Evolutionary conservation across 2,888 invertebrate species (phyloP).

Genomic region (Yponomeuta plumbellus): DNA sequence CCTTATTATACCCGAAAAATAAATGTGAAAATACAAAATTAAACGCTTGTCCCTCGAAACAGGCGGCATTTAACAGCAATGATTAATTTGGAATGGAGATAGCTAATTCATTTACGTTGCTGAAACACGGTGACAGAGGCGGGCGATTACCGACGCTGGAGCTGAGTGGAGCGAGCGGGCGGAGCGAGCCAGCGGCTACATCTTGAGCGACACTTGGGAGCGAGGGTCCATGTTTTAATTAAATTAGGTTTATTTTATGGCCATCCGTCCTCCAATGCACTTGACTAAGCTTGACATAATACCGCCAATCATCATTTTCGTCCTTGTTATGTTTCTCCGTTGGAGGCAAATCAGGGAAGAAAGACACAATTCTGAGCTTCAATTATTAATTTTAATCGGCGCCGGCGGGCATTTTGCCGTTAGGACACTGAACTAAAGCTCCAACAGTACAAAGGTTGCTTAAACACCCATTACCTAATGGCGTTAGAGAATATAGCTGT

Average conservation of each 20-base stretch:
- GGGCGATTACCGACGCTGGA: conserved; percentile 20
- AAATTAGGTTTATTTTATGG: conserved; percentile 43
- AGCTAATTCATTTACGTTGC: conserved; percentile 38
- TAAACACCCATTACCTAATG: background rate
- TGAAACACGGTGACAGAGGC: conserved; percentile 30
- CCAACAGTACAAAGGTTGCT: background rate
- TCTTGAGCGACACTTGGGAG: background rate
- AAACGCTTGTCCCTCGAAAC: background rate
- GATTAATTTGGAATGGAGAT: conserved; percentile 36
- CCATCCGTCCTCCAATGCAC: conserved; percentile 30
- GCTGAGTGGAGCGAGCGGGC: conserved; percentile 13
- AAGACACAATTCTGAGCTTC: background rate
- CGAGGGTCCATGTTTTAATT: conserved; percentile 26
- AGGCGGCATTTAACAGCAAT: conserved; percentile 18
- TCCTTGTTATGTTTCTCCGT: background rate
- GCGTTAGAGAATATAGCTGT: background rate
- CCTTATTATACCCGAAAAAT: background rate
- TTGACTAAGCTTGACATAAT: background rate
- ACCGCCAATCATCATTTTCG: background rate
- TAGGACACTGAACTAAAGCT: no score
- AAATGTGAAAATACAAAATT: conserved; percentile 20
- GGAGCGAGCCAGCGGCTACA: conserved; percentile 16
- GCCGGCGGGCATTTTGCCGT: no score
- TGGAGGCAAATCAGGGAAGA: background rate
- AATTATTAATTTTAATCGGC: background rate